phyloP scores from a whole-genome alignment of 2,888 invertebrate species.

The Caenorhabditis japonica region DNA sequence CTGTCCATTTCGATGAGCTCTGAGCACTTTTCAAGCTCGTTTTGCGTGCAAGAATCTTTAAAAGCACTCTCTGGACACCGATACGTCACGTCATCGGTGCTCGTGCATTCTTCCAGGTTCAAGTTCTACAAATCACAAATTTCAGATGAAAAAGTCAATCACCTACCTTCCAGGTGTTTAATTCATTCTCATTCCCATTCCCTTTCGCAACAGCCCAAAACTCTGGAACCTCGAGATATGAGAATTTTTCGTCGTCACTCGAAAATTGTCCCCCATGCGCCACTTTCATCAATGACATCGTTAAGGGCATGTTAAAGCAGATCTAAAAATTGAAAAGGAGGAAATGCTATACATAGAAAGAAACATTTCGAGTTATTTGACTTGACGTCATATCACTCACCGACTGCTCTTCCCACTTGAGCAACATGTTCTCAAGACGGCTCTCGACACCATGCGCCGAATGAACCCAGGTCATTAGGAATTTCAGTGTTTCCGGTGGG shows the following conservation, averaged over 20 bases:
- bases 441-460: constrained; percentile 41
- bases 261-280: constrained; percentile 36
- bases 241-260: constrained; percentile 17
- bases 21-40: constrained; percentile 26
- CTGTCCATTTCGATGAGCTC: constrained; percentile 30
- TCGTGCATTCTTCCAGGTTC: constrained; percentile 43
- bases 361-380: constrained; percentile 10
- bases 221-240: constrained; percentile 40
- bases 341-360: constrained; percentile 1
- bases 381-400: constrained; percentile 27
- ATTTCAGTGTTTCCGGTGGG: constrained; percentile 35
- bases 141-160: not conserved
- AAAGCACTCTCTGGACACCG: constrained; percentile 26
- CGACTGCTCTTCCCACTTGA: constrained; percentile 45
- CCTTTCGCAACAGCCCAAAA: constrained; percentile 16
- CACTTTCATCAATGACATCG: constrained; percentile 13
- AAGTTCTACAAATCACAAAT: constrained; percentile 17
- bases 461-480: constrained; percentile 31
- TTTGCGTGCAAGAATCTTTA: constrained; percentile 23
- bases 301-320: constrained; percentile 22
- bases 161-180: constrained; percentile 21
- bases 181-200: constrained; percentile 15
- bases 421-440: constrained; percentile 37
- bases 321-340: constrained; percentile 30
- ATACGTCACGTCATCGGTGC: constrained; percentile 12